These are phyloP conservation scores for Thecophora atra DNA, from an alignment of 2,888 invertebrate genomes.

Conservation along the genomic window DNA sequence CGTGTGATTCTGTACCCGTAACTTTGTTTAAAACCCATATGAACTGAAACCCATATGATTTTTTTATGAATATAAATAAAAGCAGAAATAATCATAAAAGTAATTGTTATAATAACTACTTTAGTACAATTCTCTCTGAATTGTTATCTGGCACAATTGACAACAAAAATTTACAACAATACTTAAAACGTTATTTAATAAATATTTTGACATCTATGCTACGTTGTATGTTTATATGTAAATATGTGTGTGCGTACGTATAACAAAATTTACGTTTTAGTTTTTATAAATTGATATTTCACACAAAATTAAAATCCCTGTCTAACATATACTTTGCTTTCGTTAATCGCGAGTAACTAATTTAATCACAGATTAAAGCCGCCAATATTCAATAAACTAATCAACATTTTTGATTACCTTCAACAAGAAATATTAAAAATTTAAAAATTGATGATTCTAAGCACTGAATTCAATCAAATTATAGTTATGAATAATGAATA, in stretches of 20 bases:
- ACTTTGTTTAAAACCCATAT: too few relatives aligned
- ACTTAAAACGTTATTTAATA: too few relatives aligned
- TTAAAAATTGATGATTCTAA: neutral
- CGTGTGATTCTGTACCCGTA: too few relatives aligned
- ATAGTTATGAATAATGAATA: neutral
- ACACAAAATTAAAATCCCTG: too few relatives aligned
- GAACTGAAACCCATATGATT: too few relatives aligned
- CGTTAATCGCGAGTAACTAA: constrained; percentile 34
- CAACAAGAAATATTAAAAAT: neutral
- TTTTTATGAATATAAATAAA: too few relatives aligned
- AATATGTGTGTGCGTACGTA: neutral
- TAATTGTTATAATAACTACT: neutral
- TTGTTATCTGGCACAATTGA: neutral
- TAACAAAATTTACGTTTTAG: neutral
- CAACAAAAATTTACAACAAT: neutral
- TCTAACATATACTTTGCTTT: neutral
- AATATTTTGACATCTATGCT: neutral
- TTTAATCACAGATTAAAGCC: constrained; percentile 55
- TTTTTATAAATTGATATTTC: neutral
- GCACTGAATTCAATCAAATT: neutral
- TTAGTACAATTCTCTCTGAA: constrained; percentile 26
- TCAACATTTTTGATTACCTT: neutral
- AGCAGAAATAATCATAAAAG: neutral
- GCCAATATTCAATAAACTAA: constrained; percentile 39
- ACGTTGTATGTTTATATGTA: neutral